A percentile compares a stretch with the other conserved stretches of the same genome.
These are phyloP conservation scores for Isoperla grammatica DNA, from an alignment of 2,888 invertebrate species.

Conservation along the genomic window DNA sequence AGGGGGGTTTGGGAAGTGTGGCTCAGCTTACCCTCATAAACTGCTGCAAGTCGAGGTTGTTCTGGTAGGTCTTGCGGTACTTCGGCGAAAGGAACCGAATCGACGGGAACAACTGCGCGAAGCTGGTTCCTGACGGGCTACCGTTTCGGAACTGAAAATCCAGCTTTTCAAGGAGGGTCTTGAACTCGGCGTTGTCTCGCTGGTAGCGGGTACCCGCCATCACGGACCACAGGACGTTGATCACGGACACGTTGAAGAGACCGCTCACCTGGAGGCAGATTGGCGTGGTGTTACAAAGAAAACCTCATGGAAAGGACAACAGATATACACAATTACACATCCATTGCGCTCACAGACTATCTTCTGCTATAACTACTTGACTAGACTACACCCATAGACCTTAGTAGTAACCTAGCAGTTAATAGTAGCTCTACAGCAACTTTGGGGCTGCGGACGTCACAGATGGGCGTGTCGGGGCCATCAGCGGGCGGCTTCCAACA, in stretches of 20 bases:
- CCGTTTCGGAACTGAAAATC: constrained; percentile 2
- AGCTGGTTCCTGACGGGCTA: neutral
- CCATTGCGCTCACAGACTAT: too few relatives aligned
- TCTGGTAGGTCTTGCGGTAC: neutral
- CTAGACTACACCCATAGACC: too few relatives aligned
- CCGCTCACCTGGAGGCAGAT: constrained; percentile 23
- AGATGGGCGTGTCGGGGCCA: too few relatives aligned
- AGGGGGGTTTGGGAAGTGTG: too few relatives aligned
- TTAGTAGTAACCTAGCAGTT: too few relatives aligned
- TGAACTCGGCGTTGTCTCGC: constrained; percentile 27
- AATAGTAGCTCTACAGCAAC: too few relatives aligned
- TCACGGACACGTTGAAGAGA: constrained; percentile 28
- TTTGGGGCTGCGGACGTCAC: too few relatives aligned
- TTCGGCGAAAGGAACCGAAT: neutral
- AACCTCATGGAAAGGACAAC: too few relatives aligned
- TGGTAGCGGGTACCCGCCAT: constrained; percentile 30
- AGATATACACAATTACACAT: too few relatives aligned
- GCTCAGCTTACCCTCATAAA: constrained; percentile 2
- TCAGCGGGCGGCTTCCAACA: too few relatives aligned
- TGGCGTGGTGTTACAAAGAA: too few relatives aligned
- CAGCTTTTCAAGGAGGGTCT: constrained; percentile 21
- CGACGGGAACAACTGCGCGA: neutral
- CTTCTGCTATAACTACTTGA: too few relatives aligned
- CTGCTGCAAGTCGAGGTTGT: neutral
- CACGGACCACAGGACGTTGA: constrained; percentile 34